Evolutionary conservation across 2,113 vertebrate genomes (phyloP), one percentile per base, ranked within the genome.

Genomic region (Ibidorhyncha struthersii): DNA sequence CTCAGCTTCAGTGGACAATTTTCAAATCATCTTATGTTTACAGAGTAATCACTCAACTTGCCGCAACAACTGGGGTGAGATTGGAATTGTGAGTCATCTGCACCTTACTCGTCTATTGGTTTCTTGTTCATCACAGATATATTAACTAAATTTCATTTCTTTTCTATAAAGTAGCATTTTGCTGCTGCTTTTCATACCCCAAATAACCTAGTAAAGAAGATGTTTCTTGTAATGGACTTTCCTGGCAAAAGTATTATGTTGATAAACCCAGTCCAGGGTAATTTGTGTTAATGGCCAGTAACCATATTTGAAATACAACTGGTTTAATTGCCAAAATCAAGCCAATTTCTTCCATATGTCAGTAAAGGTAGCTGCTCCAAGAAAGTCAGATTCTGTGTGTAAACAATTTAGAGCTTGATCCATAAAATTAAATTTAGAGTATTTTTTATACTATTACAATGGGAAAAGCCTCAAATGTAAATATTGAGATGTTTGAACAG

Each of bases 281-380:
- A 97, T 96, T 97, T 81, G 81, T 36, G 25, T n/a, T 97, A 96
- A 98, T 89, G 93, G 55, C 41, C 61, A 82, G 85, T 81, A 95
- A 95, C 82, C 47, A 43, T 93, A 96, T 93, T 96, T 97, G 92
- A 98, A 97, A 97, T 97, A 96, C 67, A 82, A 93, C 91, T 87
- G 52, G 70, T 95, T 70, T 89, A 91, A 88, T 91, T 96, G 94
- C 43, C 53, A 86, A 97, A 96, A 98, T 93, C 70, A 96, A 97
- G 52, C 45, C 93, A 89, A 93, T 91, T 98, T 97, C 76, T 97
- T 97, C 94, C 82, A 90, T 91, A 93, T 86, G 87, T 92, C 90
- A 94, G 76, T 97, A 97, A 97, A 97, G 83, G 86, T 78, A 96
- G 94, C 78, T 96, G 71, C 53, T 96, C 79, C 82, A 96, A 96